Base-by-base conservation (phyloP, 2,797 vertebrate genomes). In the Lacerta viridis region DNA sequence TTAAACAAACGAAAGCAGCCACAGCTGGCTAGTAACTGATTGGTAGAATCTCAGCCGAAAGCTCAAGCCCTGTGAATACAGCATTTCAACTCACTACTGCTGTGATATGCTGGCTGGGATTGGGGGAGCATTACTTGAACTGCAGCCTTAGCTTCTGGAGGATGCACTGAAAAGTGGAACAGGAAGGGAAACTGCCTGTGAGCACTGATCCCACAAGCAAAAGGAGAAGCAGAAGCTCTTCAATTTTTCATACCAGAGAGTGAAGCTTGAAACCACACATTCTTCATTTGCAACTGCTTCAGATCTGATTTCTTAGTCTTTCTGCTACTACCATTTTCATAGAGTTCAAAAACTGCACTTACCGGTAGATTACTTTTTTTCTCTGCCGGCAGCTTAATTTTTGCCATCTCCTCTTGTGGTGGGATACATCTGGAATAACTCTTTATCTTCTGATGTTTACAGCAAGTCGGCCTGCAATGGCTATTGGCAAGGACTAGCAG, bases 11-110 rank as follows among this genome's bases (percentile, higher is more conserved):
- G 25, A 78, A 74, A 15, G 27, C 81, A 1, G 9, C 27, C 68
- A 50, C 36, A n/a, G 27, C 61, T 77, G 39, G 10, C 77, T 1
- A 23, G 86, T 79, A 50, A 17, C 39, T 5, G 9, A 33, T 33
- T 82, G 64, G 64, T n/a, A 3, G 1, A 81, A 27, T 4, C 1
- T 80, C 6, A 23, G 9, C 0, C 72, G 29, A 46, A 20, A 50
- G 79, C 15, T 39, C 9, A 3, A 18, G 29, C 3, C 11, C 1
- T 7, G 20, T 18, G 20, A 33, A n/a, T 5, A 0, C 0, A 0
- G 61, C 39, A 6, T 87, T 87, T 33, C 17, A n/a, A 33, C 69
- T 33, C 27, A 29, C 68, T n/a, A 69, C 27, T 15, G 10, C 13
- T 15, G 25, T 71, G n/a, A 71, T n/a, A 71, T n/a, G n/a, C 10